Base-by-base conservation (phyloP, 35 echinoderm and acorn worm genomes). In the Hemicentrotus pulcherrimus region DNA sequence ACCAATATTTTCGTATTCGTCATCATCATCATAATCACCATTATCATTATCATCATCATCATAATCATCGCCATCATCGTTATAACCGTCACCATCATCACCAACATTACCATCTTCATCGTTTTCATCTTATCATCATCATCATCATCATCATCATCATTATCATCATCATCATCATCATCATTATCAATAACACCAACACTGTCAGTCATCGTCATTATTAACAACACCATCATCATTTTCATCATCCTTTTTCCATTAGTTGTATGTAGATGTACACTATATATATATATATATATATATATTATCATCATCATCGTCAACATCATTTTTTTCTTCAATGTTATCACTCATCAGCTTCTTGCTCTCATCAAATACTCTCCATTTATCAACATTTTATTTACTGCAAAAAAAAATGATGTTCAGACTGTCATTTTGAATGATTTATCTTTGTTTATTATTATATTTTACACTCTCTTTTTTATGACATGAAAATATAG, bases 401-500 rank as follows among this genome's bases (percentile, higher is more conserved):
- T 6, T 28, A 6, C 2, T 28, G 65, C 22, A 28, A 78, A 14
- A 28, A 22, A 78, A 28, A 78, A n/a, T 78, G n/a, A 78, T 78
- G 24, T 4, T n/a, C 0, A 28, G 28, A n/a, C 19, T 22, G 28
- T 28, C 65, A 78, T n/a, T 78, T 78, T 24, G 65, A 22, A 22
- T 28, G 65, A 78, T 78, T 78, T n/a, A 90, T 47, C 19, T 90
- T 90, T 90, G 8, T 90, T 78, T 28, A 78, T 78, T 78, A 70
- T 70, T 89, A 90, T 90, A 45, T 47, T 90, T 90, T 90, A 90
- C 88, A 90, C 32, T 90, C 46, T 90, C 46, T 90, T 90, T 33
- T 47, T 90, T 90, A 45, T 47, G 88, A 45, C 88, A 90, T 90
- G 88, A 90, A 90, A 90, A 90, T 90, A 90, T 90, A 90, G 88